Evolutionary conservation across 2,113 vertebrate genomes (phyloP).

Genomic region (Corythornis madagascariensis): DNA sequence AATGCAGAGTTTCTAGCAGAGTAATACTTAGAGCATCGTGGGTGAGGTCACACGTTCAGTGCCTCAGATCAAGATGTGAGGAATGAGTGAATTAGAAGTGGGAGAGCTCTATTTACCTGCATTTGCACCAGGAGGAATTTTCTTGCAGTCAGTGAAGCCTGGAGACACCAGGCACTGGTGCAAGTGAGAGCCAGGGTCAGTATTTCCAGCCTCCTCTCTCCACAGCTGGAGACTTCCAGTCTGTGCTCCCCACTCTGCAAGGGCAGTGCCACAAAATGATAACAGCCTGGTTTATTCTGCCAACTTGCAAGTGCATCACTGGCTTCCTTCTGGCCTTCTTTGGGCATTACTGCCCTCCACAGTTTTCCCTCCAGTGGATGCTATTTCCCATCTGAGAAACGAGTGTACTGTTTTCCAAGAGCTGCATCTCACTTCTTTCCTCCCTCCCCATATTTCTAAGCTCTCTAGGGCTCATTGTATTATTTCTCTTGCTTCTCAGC

Average conservation of each 20-base stretch:
- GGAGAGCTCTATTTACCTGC: not conserved
- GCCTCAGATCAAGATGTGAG: not conserved
- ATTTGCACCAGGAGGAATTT: not conserved
- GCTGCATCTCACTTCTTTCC: slow-evolving; percentile 11
- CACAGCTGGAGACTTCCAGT: not conserved
- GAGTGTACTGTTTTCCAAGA: not conserved
- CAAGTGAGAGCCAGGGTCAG: not conserved
- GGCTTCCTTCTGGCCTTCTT: not conserved
- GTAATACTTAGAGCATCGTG: not conserved
- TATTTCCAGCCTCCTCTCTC: not conserved
- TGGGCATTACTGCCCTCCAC: not conserved
- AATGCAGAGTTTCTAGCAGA: not conserved
- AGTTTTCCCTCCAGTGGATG: not conserved
- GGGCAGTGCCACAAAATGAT: not conserved
- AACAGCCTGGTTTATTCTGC: not conserved
- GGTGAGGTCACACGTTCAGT: not conserved
- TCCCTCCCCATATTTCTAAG: not conserved
- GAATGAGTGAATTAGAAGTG: not conserved
- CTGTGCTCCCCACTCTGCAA: fast-evolving
- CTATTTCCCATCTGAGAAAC: not conserved
- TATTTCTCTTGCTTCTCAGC: not conserved
- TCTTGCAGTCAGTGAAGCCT: not conserved
- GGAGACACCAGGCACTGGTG: not conserved
- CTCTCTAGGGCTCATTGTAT: not conserved
- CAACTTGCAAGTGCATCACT: not conserved